These are phyloP conservation scores for Dicerorhinus sumatrensis DNA, from an alignment of 2,113 vertebrate genomes.

Conservation along the genomic window DNA sequence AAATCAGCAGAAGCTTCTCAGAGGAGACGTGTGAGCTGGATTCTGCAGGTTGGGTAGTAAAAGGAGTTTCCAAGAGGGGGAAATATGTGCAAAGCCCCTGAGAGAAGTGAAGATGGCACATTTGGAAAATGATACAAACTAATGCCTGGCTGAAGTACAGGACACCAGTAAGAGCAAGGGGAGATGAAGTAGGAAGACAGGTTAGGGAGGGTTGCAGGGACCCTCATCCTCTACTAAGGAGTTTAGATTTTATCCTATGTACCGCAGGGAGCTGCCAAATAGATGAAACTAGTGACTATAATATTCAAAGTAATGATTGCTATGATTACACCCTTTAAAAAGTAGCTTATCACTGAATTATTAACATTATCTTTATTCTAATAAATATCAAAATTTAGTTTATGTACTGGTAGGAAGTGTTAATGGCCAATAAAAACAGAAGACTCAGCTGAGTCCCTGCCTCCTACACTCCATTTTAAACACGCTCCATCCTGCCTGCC, in stretches of 20 bases:
- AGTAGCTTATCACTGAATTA: conserved; percentile 39
- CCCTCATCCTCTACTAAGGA: neutral
- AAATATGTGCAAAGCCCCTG: neutral
- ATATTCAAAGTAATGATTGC: neutral
- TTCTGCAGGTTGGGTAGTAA: neutral
- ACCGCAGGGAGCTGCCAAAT: neutral
- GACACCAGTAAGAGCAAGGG: neutral
- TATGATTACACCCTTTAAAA: neutral
- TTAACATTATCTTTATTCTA: conserved; percentile 1
- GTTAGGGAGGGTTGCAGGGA: neutral
- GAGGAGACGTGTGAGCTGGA: neutral
- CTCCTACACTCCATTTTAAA: neutral
- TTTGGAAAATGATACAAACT: neutral
- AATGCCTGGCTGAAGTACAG: neutral
- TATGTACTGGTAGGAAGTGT: neutral
- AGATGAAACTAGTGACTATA: neutral
- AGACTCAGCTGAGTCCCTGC: neutral
- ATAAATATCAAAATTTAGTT: conserved; percentile 38
- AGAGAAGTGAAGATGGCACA: neutral
- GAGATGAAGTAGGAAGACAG: neutral
- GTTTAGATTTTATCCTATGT: neutral
- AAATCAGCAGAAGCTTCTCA: neutral
- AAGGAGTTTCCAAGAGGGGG: neutral
- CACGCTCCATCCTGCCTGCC: neutral
- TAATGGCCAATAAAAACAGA: neutral